These are phyloP conservation scores for Turritopsis rubra DNA, from an alignment of 30 jellyfish, hydroid and myxozoan species.

Conservation along the genomic window DNA sequence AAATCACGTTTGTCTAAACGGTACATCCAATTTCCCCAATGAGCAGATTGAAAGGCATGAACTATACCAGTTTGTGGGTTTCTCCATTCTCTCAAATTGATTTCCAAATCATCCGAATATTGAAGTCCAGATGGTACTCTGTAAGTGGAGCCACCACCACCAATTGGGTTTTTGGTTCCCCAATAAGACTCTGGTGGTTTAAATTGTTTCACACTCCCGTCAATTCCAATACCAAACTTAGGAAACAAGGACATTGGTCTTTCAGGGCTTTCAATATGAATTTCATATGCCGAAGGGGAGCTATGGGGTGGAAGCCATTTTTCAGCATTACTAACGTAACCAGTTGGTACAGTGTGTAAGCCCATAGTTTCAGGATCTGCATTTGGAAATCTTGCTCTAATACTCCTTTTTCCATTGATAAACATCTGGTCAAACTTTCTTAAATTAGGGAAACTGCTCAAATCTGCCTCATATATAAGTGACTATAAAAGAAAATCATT, in stretches of 20 bases:
- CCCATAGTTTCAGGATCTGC: constrained; percentile 96
- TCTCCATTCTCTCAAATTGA: constrained; percentile 74
- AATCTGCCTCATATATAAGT: constrained; percentile 70
- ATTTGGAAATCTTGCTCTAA: constrained; percentile 93
- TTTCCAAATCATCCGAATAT: constrained; percentile 63
- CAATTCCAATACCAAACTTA: constrained; percentile 62
- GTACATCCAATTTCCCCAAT: constrained; percentile 98
- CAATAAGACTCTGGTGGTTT: constrained; percentile 96
- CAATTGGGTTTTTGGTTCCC: constrained; percentile 81
- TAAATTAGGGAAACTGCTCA: constrained; percentile 33
- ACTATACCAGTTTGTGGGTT: constrained; percentile 88
- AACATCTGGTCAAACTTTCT: constrained; percentile 62
- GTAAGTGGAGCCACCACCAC: constrained; percentile 89
- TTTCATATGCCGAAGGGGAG: constrained; percentile 52
- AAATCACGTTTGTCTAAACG: constrained; percentile 64
- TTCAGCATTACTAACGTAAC: constrained; percentile 66
- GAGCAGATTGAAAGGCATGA: constrained; percentile 86
- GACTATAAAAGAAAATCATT: constrained; percentile 43
- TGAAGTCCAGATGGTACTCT: constrained; percentile 82
- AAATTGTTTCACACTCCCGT: constrained; percentile 84
- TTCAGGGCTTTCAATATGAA: constrained; percentile 62
- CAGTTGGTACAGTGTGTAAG: constrained; percentile 83
- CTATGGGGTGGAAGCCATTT: constrained; percentile 82
- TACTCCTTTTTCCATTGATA: constrained; percentile 67
- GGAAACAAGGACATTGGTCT: constrained; percentile 69